These are phyloP conservation scores for Psittacula derbiana DNA, from an alignment of 2,797 vertebrate genomes.

Conservation along the genomic window DNA sequence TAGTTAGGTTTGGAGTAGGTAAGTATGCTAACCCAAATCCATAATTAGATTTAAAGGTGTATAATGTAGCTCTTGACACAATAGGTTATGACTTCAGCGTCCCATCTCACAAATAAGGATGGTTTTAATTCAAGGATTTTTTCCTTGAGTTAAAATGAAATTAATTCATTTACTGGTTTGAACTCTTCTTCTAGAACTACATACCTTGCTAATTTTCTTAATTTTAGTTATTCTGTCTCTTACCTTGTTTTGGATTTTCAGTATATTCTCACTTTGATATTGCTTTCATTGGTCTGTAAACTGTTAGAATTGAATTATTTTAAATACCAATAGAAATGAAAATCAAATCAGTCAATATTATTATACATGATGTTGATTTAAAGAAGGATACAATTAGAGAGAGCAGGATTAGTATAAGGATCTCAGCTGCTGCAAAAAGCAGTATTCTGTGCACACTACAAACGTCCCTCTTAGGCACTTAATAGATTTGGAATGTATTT, in stretches of 20 bases:
- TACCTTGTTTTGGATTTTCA: neutral
- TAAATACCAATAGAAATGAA: neutral
- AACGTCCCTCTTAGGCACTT: neutral
- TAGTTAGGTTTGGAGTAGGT: neutral
- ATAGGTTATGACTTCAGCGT: neutral
- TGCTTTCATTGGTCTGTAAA: neutral
- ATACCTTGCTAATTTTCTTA: neutral
- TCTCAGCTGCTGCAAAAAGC: neutral
- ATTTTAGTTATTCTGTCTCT: neutral
- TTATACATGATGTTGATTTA: neutral
- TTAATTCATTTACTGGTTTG: neutral
- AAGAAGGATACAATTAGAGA: neutral
- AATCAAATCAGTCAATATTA: neutral
- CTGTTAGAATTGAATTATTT: neutral
- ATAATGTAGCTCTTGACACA: neutral
- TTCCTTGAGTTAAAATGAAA: neutral
- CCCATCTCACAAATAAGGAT: neutral
- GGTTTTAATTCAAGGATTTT: neutral
- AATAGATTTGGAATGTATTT: neutral
- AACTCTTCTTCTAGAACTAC: neutral
- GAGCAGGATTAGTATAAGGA: neutral
- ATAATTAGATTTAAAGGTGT: neutral
- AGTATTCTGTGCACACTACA: neutral
- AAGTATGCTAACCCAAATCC: neutral
- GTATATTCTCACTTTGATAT: neutral